These are phyloP conservation scores for Aspiorhynchus laticeps DNA, from an alignment of 2,113 vertebrate genomes.

Conservation along the genomic window DNA sequence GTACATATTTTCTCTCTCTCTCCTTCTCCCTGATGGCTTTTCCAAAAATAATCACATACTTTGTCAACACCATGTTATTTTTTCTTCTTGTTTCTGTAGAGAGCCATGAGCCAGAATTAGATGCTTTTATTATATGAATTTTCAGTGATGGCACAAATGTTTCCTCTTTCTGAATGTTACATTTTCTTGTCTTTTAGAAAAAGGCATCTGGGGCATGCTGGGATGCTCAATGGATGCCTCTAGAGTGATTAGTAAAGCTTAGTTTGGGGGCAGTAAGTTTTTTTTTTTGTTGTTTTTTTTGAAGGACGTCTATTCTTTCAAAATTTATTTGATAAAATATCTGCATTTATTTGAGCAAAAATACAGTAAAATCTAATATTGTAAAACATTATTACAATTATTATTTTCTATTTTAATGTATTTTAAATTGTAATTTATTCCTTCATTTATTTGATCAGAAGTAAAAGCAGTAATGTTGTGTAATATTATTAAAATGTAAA, in stretches of 20 bases:
- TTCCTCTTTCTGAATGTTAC: background rate
- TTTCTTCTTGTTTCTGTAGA: background rate
- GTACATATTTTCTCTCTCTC: background rate
- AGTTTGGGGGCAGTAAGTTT: background rate
- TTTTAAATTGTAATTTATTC: background rate
- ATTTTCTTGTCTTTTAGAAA: background rate
- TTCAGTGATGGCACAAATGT: background rate
- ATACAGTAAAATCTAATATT: no score
- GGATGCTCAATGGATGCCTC: background rate
- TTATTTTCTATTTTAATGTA: background rate
- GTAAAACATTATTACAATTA: background rate
- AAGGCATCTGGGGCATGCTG: background rate
- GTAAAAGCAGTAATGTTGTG: background rate
- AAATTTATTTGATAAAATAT: background rate
- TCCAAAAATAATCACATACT: background rate
- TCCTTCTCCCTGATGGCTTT: background rate
- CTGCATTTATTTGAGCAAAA: background rate
- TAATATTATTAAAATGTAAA: background rate
- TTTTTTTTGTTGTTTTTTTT: background rate
- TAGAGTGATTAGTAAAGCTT: background rate
- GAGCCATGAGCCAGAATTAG: background rate
- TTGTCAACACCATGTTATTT: background rate
- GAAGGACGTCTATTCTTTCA: background rate
- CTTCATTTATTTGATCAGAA: background rate
- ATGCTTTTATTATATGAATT: background rate